Percentiles rank a stretch among this genome's conserved stretches.
phyloP scores from a whole-genome alignment of 2,797 vertebrate species.

The Sebastes itinus region DNA sequence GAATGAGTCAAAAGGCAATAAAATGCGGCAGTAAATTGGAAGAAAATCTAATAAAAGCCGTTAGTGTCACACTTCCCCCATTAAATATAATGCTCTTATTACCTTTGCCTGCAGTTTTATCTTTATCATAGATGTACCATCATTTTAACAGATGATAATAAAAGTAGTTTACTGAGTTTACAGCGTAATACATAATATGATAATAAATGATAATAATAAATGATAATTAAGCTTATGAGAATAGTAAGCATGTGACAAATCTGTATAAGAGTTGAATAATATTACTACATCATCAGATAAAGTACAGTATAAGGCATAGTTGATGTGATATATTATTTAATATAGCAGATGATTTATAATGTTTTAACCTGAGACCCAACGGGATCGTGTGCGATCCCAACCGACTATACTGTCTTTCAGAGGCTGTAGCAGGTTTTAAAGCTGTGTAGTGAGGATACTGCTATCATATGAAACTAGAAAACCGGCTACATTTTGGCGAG shows the following conservation, averaged over 20 bases:
- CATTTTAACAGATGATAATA: neutral
- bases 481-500: too few relatives aligned
- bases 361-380: neutral
- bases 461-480: too few relatives aligned
- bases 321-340: neutral
- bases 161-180: neutral
- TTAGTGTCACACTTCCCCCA: neutral
- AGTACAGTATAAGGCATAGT: neutral
- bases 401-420: too few relatives aligned
- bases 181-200: neutral
- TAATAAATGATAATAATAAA: neutral
- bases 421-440: too few relatives aligned
- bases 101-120: neutral
- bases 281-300: neutral
- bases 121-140: neutral
- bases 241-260: neutral
- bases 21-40: constrained; percentile 16
- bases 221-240: neutral
- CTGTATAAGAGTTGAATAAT: neutral
- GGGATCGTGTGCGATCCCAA: too few relatives aligned
- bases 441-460: too few relatives aligned
- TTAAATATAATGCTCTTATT: constrained; percentile 18
- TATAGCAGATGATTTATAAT: neutral
- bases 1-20: constrained; percentile 37
- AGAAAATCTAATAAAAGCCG: constrained; percentile 30